phyloP scores from a whole-genome alignment of 92 coral and sea anemone species.

The Umimayanthus chanpuru region DNA sequence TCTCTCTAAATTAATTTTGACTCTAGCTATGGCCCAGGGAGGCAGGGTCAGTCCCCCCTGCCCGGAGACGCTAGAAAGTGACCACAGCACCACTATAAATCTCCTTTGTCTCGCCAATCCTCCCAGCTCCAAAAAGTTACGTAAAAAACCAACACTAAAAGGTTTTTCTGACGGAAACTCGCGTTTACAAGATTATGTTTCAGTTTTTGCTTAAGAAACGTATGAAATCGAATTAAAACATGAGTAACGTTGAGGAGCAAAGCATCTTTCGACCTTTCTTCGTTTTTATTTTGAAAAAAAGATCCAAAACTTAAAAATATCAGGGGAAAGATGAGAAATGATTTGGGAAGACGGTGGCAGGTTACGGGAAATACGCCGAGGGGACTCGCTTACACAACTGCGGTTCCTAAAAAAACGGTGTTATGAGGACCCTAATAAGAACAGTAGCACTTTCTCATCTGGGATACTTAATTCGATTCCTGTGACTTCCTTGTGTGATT shows the following conservation, averaged over 20 bases:
- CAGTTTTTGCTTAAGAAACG: slow-evolving; percentile 9
- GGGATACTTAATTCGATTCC: background rate
- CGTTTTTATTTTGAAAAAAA: background rate
- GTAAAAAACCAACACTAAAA: no score
- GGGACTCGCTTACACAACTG: slow-evolving; percentile 15
- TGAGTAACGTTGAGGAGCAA: slow-evolving; percentile 2
- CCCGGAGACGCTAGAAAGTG: no score
- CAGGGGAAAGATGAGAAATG: background rate
- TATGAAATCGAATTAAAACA: background rate
- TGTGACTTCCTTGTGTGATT: background rate
- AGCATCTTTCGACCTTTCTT: background rate
- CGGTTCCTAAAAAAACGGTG: background rate
- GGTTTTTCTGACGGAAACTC: no score
- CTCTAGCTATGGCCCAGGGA: no score
- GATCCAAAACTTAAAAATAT: background rate
- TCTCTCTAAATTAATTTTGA: no score
- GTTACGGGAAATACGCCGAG: background rate
- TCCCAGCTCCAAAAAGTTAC: no score
- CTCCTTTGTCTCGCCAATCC: no score
- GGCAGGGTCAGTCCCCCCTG: no score
- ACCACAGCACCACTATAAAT: no score
- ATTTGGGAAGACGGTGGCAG: background rate
- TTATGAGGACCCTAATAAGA: slow-evolving; percentile 3
- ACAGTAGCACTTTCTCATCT: background rate
- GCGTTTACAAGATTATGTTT: background rate